Percentiles rank a stretch among this genome's conserved stretches.
Conservation (phyloP, 2,113 vertebrate genomes). For the Penelope pileata region DNA sequence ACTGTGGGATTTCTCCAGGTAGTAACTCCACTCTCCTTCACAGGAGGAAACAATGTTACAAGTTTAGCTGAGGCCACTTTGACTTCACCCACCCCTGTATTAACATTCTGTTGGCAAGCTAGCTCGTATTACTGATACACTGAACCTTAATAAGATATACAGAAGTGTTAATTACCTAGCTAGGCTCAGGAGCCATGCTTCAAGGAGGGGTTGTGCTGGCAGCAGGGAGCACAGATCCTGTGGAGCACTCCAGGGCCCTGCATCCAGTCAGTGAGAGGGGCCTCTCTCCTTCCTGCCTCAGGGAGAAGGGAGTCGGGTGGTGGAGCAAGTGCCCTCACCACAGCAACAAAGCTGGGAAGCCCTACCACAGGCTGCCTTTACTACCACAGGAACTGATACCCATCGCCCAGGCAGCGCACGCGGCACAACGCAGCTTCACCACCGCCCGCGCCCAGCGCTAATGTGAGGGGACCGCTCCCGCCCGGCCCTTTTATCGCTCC, state of each 20-base stretch:
- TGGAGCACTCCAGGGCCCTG: not conserved
- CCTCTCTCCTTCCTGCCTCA: not conserved
- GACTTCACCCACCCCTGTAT: no score
- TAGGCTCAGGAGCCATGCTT: no score
- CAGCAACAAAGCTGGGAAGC: not conserved
- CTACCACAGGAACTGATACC: accelerated
- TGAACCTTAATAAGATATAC: no score
- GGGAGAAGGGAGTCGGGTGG: not conserved
- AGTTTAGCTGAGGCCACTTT: no score
- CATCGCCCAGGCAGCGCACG: accelerated
- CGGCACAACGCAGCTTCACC: accelerated
- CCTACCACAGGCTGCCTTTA: accelerated
- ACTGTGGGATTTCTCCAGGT: no score
- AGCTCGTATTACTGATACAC: no score
- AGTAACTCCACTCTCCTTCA: no score
- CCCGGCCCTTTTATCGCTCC: accelerated
- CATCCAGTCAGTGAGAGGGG: not conserved
- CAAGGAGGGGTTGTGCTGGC: no score
- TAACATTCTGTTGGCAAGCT: no score
- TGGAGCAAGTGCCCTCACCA: not conserved
- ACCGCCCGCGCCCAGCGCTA: not conserved
- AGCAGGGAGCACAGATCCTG: not conserved
- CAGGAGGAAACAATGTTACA: not conserved
- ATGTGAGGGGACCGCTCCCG: accelerated
- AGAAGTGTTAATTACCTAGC: no score